Evolutionary conservation across 2,113 vertebrate species (phyloP).

Genomic region (Prochilodus magdalenae): DNA sequence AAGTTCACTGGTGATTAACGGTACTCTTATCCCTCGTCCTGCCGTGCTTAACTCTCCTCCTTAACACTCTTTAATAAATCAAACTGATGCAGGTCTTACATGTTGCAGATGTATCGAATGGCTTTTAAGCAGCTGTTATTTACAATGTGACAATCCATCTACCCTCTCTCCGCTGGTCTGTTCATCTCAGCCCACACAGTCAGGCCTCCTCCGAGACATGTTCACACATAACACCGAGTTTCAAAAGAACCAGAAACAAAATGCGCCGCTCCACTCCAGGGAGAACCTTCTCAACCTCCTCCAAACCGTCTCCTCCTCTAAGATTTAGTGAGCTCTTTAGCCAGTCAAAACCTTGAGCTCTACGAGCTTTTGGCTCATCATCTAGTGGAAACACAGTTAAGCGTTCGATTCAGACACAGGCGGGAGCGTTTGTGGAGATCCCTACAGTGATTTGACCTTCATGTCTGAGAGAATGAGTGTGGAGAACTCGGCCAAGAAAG

Average conservation of each 20-base stretch:
- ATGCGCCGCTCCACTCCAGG: constrained; percentile 18
- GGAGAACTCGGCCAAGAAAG: constrained; percentile 13
- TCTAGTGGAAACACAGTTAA: constrained; percentile 32
- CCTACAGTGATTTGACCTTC: constrained; percentile 46
- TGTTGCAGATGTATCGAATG: too few species aligned
- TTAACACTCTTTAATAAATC: constrained; percentile 20
- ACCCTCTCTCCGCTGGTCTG: background rate
- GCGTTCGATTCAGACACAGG: constrained; percentile 22
- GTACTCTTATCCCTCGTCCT: too few species aligned
- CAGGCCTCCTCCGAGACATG: constrained; percentile 41
- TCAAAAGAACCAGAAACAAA: constrained; percentile 42
- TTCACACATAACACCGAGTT: constrained; percentile 30
- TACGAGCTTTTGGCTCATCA: constrained; percentile 31
- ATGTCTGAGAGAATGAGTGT: constrained; percentile 34
- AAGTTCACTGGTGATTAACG: too few species aligned
- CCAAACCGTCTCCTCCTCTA: constrained; percentile 37
- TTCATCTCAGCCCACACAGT: constrained; percentile 28
- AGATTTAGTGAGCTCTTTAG: constrained; percentile 48
- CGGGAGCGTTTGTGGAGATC: constrained; percentile 8
- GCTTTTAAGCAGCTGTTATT: constrained; percentile 39
- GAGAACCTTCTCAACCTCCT: constrained; percentile 30
- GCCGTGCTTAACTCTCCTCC: too few species aligned
- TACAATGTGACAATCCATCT: constrained; percentile 32
- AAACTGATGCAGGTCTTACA: background rate
- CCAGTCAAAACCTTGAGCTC: constrained; percentile 49